phyloP scores from a whole-genome alignment of 2,113 vertebrate species.

The Sander lucioperca region DNA sequence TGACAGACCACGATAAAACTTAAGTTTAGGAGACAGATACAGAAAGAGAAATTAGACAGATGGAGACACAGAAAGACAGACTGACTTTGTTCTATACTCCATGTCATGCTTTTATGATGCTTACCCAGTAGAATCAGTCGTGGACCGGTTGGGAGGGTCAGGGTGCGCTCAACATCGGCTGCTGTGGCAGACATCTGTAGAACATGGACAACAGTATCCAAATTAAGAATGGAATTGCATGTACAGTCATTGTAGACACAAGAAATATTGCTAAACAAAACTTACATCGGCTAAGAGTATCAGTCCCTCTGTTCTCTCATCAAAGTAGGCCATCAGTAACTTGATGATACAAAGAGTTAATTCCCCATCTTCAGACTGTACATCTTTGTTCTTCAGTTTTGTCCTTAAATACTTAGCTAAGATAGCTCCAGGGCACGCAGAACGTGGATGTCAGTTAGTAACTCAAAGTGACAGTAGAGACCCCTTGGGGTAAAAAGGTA shows the following conservation, averaged over 20 bases:
- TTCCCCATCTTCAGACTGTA: background rate
- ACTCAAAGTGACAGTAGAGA: background rate
- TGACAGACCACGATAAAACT: too few species aligned
- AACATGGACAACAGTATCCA: background rate
- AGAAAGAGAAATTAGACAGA: too few species aligned
- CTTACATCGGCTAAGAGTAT: background rate
- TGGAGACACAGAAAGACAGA: too few species aligned
- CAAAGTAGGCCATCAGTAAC: background rate
- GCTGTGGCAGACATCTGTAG: background rate
- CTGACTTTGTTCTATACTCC: too few species aligned
- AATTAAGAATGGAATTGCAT: background rate
- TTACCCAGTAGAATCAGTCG: too few species aligned
- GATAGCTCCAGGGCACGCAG: background rate
- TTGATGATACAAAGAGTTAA: background rate
- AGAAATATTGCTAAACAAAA: background rate
- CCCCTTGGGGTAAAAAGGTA: constrained; percentile 9
- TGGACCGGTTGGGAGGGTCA: background rate
- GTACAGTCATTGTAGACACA: background rate
- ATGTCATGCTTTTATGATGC: too few species aligned
- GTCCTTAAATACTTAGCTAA: background rate
- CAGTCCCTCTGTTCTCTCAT: background rate
- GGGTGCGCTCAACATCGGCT: background rate
- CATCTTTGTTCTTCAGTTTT: background rate
- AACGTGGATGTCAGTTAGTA: background rate
- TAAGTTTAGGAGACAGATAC: too few species aligned